Conservation (phyloP, 2,797 vertebrate genomes). For the Sebastes iracundus region DNA sequence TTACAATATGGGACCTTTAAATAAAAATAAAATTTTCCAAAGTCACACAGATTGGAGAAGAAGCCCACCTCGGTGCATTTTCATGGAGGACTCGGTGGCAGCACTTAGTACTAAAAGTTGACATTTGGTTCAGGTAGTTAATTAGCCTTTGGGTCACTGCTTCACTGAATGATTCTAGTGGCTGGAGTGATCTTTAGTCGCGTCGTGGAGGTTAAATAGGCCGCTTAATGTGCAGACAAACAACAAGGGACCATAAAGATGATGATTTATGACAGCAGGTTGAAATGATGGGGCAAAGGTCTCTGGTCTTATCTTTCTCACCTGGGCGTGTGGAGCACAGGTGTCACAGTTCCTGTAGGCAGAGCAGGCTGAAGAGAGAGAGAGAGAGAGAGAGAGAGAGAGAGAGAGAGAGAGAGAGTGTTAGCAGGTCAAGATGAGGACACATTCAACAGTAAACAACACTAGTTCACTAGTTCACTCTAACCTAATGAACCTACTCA, state of each 20-base stretch:
- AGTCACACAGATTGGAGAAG: background rate
- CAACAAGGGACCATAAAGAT: background rate
- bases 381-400: background rate
- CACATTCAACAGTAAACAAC: too few species aligned
- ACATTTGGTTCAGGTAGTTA: background rate
- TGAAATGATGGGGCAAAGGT: conserved; percentile 3
- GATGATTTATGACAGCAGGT: background rate
- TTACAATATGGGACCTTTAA: too few species aligned
- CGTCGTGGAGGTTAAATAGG: background rate
- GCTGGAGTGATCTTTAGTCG: background rate
- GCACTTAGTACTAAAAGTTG: background rate
- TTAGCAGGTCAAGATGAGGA: too few species aligned
- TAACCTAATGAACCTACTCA: too few species aligned
- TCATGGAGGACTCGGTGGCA: background rate
- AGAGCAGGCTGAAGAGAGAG: conserved; percentile 77
- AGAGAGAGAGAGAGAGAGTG: too few species aligned
- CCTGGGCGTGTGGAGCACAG: conserved; percentile 82
- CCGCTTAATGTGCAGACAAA: background rate
- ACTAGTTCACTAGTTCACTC: too few species aligned
- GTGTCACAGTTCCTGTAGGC: conserved; percentile 77
- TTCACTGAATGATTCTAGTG: background rate
- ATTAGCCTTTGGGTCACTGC: background rate
- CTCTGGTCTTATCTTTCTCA: conserved; percentile 54
- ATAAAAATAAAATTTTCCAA: too few species aligned
- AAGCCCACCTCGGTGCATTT: background rate